Evolutionary conservation across 2,113 vertebrate genomes (phyloP).

Genomic region (Sinocyclocheilus anophthalmus): DNA sequence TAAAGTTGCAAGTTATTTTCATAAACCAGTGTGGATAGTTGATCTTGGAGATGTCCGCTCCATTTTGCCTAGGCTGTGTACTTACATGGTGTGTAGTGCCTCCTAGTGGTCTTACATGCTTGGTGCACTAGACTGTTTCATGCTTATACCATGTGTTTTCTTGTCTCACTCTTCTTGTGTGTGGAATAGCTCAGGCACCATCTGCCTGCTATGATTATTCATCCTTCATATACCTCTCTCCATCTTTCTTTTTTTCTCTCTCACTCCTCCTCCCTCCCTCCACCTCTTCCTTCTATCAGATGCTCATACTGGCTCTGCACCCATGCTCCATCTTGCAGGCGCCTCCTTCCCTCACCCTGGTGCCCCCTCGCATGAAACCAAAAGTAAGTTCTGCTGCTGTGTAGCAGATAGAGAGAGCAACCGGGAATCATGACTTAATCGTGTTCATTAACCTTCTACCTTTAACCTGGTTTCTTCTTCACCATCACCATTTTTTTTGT

Average conservation of each 20-base stretch:
- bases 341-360: constrained; percentile 78
- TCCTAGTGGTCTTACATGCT: constrained; percentile 45
- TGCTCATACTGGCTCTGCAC: constrained; percentile 79
- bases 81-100: constrained; percentile 10
- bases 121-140: neutral
- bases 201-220: constrained; percentile 49
- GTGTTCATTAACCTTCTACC: neutral
- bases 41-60: neutral
- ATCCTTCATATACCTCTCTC: constrained; percentile 61
- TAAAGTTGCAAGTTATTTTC: neutral
- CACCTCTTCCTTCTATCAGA: constrained; percentile 70
- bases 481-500: neutral
- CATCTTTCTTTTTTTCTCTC: neutral
- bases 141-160: neutral
- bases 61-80: neutral
- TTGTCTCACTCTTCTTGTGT: constrained; percentile 24
- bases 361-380: constrained; percentile 76
- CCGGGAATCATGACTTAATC: neutral
- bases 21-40: neutral
- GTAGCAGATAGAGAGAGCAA: constrained; percentile 6
- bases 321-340: constrained; percentile 80
- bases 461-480: neutral
- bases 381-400: constrained; percentile 75
- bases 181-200: constrained; percentile 35
- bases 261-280: constrained; percentile 7